phyloP scores from a whole-genome alignment of 2,888 invertebrate genomes.

The Apodemia mormo region DNA sequence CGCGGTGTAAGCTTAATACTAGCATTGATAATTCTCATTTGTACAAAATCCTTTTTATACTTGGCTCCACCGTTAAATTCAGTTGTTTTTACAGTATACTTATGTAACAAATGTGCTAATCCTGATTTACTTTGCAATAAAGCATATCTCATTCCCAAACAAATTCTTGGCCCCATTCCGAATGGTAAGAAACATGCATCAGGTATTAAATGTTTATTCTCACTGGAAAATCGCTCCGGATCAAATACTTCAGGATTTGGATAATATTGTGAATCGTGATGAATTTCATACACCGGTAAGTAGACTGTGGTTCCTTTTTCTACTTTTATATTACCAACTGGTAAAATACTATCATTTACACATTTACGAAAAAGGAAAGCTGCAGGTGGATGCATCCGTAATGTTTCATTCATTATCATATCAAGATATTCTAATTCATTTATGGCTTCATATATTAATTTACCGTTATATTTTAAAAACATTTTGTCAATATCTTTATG shows the following conservation, averaged over 20 bases:
- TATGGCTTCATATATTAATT: slow-evolving; percentile 50
- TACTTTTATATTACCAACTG: slow-evolving; percentile 56
- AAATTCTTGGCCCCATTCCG: slow-evolving; percentile 66
- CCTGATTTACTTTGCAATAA: slow-evolving; percentile 45
- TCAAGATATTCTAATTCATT: slow-evolving; percentile 55
- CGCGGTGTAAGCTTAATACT: slow-evolving; percentile 11
- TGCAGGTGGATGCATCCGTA: slow-evolving; percentile 57
- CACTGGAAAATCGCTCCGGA: slow-evolving; percentile 59
- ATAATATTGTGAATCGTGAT: slow-evolving; percentile 64
- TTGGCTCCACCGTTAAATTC: slow-evolving; percentile 41
- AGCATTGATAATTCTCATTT: slow-evolving; percentile 11
- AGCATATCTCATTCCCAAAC: slow-evolving; percentile 62
- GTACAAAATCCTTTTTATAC: slow-evolving; percentile 19
- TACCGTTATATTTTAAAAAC: slow-evolving; percentile 44
- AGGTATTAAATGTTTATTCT: slow-evolving; percentile 40
- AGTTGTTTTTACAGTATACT: slow-evolving; percentile 46
- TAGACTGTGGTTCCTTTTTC: slow-evolving; percentile 53
- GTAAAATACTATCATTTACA: slow-evolving; percentile 49
- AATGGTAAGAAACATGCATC: slow-evolving; percentile 62
- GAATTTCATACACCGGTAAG: slow-evolving; percentile 56
- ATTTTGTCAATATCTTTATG: slow-evolving; percentile 56
- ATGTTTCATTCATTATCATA: slow-evolving; percentile 50
- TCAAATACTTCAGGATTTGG: slow-evolving; percentile 66
- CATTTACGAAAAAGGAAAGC: slow-evolving; percentile 50
- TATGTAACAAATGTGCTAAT: slow-evolving; percentile 46